Conservation (phyloP, 1,140 invertebrate species). For the Lethrus apterus region DNA sequence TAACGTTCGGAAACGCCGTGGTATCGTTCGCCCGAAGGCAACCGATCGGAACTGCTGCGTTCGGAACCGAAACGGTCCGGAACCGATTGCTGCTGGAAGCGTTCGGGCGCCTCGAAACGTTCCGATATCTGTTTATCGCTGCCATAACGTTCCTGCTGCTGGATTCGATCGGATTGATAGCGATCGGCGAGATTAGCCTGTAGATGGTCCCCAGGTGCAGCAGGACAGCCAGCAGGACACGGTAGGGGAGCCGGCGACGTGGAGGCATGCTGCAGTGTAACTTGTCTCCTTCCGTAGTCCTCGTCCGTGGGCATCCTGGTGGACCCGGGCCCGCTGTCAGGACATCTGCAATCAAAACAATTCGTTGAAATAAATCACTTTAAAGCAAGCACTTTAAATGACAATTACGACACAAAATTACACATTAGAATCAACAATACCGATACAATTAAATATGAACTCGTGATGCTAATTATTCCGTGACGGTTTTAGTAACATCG, state of each 20-base stretch:
- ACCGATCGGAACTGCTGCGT: slow-evolving; percentile 32
- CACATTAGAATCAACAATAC: no score
- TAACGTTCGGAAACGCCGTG: slow-evolving; percentile 37
- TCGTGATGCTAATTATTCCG: no score
- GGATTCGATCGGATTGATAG: slow-evolving; percentile 10
- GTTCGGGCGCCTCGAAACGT: slow-evolving; percentile 17
- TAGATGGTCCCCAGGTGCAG: slow-evolving; percentile 23
- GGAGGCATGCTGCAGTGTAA: slow-evolving; percentile 26
- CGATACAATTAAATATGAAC: no score
- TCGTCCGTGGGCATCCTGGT: slow-evolving; percentile 40
- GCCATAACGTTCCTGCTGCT: slow-evolving; percentile 12
- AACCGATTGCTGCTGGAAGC: slow-evolving; percentile 18
- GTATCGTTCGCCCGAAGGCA: slow-evolving; percentile 35
- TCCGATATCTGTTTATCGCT: slow-evolving; percentile 26
- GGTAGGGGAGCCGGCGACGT: slow-evolving; percentile 23
- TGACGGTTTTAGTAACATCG: no score
- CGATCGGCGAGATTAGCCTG: slow-evolving; percentile 13
- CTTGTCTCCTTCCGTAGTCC: slow-evolving; percentile 38
- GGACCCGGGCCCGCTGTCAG: slow-evolving; percentile 42
- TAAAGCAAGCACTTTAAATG: no score
- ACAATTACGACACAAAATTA: no score
- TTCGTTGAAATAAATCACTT: no score
- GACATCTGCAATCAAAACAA: slow-evolving; percentile 37
- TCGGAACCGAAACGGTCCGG: slow-evolving; percentile 29
- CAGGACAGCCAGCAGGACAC: slow-evolving; percentile 32